Base-by-base conservation (phyloP, 2,113 vertebrate species). In the Ceyx melanurus region DNA sequence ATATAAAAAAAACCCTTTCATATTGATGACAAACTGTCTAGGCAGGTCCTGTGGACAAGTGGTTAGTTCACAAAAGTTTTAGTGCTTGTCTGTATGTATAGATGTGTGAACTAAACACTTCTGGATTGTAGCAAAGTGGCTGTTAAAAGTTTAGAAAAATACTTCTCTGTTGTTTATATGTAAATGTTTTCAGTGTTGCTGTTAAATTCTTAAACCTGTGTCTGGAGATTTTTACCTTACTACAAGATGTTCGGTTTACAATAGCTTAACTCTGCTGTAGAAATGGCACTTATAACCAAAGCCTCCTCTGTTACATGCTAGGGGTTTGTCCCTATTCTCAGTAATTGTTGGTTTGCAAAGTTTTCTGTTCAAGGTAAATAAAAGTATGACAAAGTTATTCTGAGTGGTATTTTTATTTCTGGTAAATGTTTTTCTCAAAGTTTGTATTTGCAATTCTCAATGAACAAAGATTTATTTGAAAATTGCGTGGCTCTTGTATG, bases 1-100 rank as follows among this genome's bases (percentile, higher is more conserved):
- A 97, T 98, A 97, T 96, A 95, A 94, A 94, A 70, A 78, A 6
- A 18, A 7, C 22, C 53, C 91, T 97, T 96, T 94, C 9, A 9
- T 97, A 87, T 97, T 89, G 93, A 92, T 96, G 95, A 93, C 46
- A 94, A 91, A 92, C 91, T 91, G 90, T 97, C 96, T 97, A 98
- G 98, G 98, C 98, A 97, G 97, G 97, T 97, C 98, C 97, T 98
- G 96, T 97, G 96, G 97, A 96, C 93, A 95, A 95, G 92, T 97
- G 97, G 91, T 94, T 97, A 97, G 97, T 97, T 96, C 95, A 94
- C 71, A 51, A 92, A 93, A 73, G 92, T 95, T 94, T 62, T 95
- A 95, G 90, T 97, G 40, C 53, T 91, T 96, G 82, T 97, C 60
- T 96, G 85, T 72, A 64, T 94, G 91, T 97, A 95, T 93, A 95